These are phyloP conservation scores for Labia minor DNA, from an alignment of 2,888 invertebrate species.

Conservation along the genomic window DNA sequence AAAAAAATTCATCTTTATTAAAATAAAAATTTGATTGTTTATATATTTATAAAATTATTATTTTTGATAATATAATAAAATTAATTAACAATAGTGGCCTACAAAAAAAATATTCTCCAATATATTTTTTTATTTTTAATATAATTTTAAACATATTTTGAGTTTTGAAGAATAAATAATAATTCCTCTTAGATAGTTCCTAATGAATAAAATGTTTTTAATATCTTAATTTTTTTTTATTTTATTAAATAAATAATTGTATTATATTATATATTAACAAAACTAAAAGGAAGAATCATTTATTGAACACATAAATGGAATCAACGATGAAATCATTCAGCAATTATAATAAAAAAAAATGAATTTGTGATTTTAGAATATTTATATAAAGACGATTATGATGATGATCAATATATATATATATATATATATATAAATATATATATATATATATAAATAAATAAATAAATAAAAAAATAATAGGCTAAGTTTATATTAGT, in stretches of 20 bases:
- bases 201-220: neutral
- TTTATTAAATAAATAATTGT: neutral
- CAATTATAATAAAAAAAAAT: neutral
- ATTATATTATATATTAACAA: neutral
- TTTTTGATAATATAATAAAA: too few relatives aligned
- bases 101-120: too few relatives aligned
- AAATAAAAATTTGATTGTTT: too few relatives aligned
- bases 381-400: neutral
- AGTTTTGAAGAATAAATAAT: too few relatives aligned
- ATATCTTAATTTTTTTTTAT: neutral
- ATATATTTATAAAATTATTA: too few relatives aligned
- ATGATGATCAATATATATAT: too few relatives aligned
- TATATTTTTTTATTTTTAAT: too few relatives aligned
- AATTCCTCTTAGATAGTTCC: slow-evolving; percentile 7
- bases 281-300: neutral
- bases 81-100: too few relatives aligned
- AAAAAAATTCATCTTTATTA: too few relatives aligned
- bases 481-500: slow-evolving; percentile 13
- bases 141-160: too few relatives aligned
- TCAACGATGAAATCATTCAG: neutral
- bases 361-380: slow-evolving; percentile 3
- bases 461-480: neutral
- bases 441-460: too few relatives aligned
- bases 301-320: neutral
- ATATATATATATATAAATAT: too few relatives aligned